phyloP scores from a whole-genome alignment of 2,888 invertebrate genomes.

The Cryptocephalus primarius region DNA sequence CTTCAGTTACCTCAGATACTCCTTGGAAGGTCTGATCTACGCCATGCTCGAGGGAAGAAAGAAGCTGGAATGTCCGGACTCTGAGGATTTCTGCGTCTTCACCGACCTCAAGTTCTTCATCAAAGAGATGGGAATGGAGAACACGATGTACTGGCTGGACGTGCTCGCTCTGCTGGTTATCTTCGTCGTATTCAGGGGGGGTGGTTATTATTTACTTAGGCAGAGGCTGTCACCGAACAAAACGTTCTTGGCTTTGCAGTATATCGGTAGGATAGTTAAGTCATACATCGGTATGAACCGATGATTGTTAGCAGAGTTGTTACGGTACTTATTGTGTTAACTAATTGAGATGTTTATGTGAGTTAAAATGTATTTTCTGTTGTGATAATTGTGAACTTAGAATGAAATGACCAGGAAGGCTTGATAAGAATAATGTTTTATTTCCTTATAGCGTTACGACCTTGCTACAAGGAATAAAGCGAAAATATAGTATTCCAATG shows the following conservation, averaged over 20 bases:
- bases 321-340: too few species aligned
- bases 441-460: too few species aligned
- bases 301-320: slow-evolving; percentile 9
- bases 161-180: slow-evolving; percentile 50
- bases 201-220: slow-evolving; percentile 61
- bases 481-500: too few species aligned
- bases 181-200: slow-evolving; percentile 51
- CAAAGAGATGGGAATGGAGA: slow-evolving; percentile 61
- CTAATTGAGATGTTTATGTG: too few species aligned
- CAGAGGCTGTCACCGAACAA: slow-evolving; percentile 60
- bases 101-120: slow-evolving; percentile 64
- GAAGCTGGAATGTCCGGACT: slow-evolving; percentile 61
- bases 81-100: slow-evolving; percentile 65
- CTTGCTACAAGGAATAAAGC: too few species aligned
- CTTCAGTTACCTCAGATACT: slow-evolving; percentile 64
- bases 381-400: too few species aligned
- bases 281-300: slow-evolving; percentile 35
- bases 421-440: too few species aligned
- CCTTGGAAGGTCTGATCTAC: slow-evolving; percentile 60
- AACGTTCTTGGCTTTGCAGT: slow-evolving; percentile 58
- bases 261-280: slow-evolving; percentile 60
- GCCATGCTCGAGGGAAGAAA: slow-evolving; percentile 67
- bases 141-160: slow-evolving; percentile 57
- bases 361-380: too few species aligned
- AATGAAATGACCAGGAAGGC: too few species aligned